Percentiles rank a stretch among this genome's conserved stretches.
These are phyloP conservation scores for Gymnothorax javanicus DNA, from an alignment of 2,797 vertebrate species.

Conservation along the genomic window DNA sequence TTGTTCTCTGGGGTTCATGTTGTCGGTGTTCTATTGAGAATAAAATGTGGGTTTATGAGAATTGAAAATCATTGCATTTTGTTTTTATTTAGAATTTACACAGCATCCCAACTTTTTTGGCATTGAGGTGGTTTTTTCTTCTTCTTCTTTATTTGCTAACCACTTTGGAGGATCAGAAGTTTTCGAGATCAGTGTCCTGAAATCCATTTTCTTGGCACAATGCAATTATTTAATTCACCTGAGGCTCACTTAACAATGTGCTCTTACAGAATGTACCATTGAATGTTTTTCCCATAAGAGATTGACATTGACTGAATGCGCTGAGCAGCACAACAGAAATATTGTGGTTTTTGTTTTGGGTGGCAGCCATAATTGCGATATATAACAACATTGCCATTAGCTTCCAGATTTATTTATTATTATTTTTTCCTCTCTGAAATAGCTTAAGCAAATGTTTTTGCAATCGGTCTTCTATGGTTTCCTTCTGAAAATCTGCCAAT, in stretches of 20 bases:
- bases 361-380: slow-evolving; percentile 1
- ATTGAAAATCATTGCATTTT: too few relatives aligned
- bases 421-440: background rate
- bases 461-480: slow-evolving; percentile 6
- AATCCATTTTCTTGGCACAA: background rate
- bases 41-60: too few relatives aligned
- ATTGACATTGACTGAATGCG: background rate
- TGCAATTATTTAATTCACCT: background rate
- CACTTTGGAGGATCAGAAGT: background rate
- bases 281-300: background rate
- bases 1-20: too few relatives aligned
- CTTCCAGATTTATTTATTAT: background rate
- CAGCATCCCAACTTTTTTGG: too few relatives aligned
- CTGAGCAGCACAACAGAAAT: background rate
- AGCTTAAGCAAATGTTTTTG: slow-evolving; percentile 9
- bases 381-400: background rate
- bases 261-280: background rate
- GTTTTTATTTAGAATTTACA: too few relatives aligned
- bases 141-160: too few relatives aligned
- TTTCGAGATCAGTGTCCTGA: background rate
- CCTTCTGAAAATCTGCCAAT: background rate
- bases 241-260: background rate
- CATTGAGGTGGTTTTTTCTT: too few relatives aligned
- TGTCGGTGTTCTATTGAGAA: too few relatives aligned
- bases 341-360: slow-evolving; percentile 1